Base-by-base conservation (phyloP, 2,797 vertebrate genomes). In the Pterois miles region DNA sequence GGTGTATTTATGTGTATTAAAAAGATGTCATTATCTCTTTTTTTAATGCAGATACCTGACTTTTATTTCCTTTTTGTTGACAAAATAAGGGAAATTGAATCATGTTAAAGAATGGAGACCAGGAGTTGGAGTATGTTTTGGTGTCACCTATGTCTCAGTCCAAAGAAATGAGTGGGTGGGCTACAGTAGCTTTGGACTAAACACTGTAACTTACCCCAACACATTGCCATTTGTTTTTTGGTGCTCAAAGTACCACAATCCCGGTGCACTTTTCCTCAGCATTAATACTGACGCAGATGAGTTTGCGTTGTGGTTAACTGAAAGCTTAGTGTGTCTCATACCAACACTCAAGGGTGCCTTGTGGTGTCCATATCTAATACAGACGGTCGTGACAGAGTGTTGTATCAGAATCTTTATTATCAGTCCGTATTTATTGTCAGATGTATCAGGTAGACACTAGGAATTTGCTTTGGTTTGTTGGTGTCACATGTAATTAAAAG, bases 1-100 rank as follows among this genome's bases (percentile, higher is more conserved):
- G 23, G 40, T 43, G 6, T 43, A 18, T 43, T 43, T 18, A 18
- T 54, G 66, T 66, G 40, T 77, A 69, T 82, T 68, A 65, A 76
- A 78, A 77, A 73, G 1, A 56, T 64, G 5, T 71, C 18, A 8
- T 54, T 56, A 34, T 67, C 16, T 27, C 9, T 6, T 29, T 50
- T 50, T 20, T 38, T 12, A 50, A 31, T 36, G 18, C 22, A 48
- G 50, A 58, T 27, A 4, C 11, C 14, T 27, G 27, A 20, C 18
- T 40, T 38, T 53, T 10, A 4, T n/a, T 62, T 40, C 0, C 5
- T 54, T 64, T 72, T 43, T 54, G 6, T 13, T 54, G 23, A 63
- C 25, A 43, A 40, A 38, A 23, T 10, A 56, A 38, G 34, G 16
- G n/a, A 38, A 27, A 60, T 12, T 33, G 29, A 9, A 31, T 67